Evolutionary conservation across 2,888 invertebrate species (phyloP), one percentile per base, ranked within the genome.

Genomic region (Drosophila stalkeri): DNA sequence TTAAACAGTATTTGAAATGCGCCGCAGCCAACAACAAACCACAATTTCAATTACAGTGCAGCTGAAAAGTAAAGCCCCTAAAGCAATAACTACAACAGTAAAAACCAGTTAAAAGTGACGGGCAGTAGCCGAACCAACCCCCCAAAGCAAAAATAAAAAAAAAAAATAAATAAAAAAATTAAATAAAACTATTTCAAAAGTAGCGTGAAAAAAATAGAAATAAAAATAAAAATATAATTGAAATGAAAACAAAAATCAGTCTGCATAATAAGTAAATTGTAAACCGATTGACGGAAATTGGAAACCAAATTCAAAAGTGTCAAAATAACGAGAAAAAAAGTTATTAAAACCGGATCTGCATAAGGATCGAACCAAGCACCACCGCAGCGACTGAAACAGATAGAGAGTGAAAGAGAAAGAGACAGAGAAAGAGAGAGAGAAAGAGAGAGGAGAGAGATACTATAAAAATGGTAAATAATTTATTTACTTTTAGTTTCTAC

Each of bases 91-190:
- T 72, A 77, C 56, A 64, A 47, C 62, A 74, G 39, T 43, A 31
- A 66, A 85, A 89, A 86, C 85, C 87, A 87, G 87, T 87, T 89
- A 63, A 79, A 83, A 89, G 86, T 86, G 86, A 86, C 86, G 78
- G 84, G 74, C 80, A 64, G 47, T 52, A 59, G 44, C 43, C 39
- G 46, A 75, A 73, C 60, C 64, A 31, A 55, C 49, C 60, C 68
- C 68, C 44, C 6, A 18, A 18, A 18, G 3, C 3, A 41, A 16
- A 31, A 9, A n/a, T 18, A 75, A 80, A 62, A 41, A 63, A 49
- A n/a, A 31, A 31, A 49, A 31, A 47, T n/a, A 52, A 54, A 63
- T 23, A 57, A 37, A 8, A 27, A 23, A n/a, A n/a, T n/a, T n/a
- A n/a, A 63, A 51, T 6, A 27, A 27, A 85, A 85, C 72, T 72